Evolutionary conservation across 2,888 invertebrate species (phyloP), one percentile per base, ranked within the genome.

Genomic region (Drosophila lacicola): DNA sequence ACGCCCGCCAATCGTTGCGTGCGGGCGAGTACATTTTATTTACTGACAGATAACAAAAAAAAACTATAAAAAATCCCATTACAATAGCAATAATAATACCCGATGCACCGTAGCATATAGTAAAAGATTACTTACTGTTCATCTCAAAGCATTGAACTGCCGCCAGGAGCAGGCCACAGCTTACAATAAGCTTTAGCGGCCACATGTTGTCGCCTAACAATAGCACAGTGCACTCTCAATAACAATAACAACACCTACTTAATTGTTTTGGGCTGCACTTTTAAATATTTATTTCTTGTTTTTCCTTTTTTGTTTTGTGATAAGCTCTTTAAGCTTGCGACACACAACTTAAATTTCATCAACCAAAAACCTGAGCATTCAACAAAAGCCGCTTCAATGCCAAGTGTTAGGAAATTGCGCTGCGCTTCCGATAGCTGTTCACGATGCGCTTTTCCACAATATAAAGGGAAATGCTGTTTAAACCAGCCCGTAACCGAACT

Each of bases 91-190:
- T 17, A 36, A 41, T 62, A 25, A 62, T 19, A 29, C 3, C 9
- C n/a, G 56, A 33, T 61, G 4, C 9, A 14, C 13, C 42, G 19
- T 34, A 2, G 14, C 51, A 21, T n/a, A 21, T 19, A 14, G 9
- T 13, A 51, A 29, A 34, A 36, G 33, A n/a, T 36, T 62, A 90
- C 91, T 91, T 85, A 91, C 90, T 90, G 69, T 91, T 91, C 74
- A 91, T 78, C 75, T 90, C 72, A 46, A 80, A 90, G 57, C 80
- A 69, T 36, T 78, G 64, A 2, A 55, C 79, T 39, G 56, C 39
- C 39, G 72, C 39, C 37, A 86, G 46, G 36, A 70, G 47, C 17
- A 70, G 37, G 53, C 70, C 63, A 13, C 14, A 80, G 50, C 55
- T 45, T 25, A 78, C 61, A 25, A 70, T 60, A 14, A 65, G 17